Conservation (phyloP, 2,888 invertebrate species). For the Scaeva pyrastri region DNA sequence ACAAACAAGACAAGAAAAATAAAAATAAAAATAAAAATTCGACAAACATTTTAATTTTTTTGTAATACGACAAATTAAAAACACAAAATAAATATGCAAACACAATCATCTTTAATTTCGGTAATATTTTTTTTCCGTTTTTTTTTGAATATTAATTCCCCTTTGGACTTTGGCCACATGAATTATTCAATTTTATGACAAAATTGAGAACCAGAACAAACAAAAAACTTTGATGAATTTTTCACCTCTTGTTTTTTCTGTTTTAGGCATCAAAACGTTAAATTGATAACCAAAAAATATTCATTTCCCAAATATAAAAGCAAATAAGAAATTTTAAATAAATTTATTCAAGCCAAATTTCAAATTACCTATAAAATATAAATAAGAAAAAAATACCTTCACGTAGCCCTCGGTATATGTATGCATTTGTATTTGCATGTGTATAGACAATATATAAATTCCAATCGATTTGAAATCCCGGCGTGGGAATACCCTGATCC, state of each 20-base stretch:
- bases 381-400: background rate
- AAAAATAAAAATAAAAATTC: background rate
- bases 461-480: constrained; percentile 33
- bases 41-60: background rate
- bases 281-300: constrained; percentile 43
- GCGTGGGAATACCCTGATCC: constrained; percentile 24
- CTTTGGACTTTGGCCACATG: background rate
- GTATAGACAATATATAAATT: background rate
- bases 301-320: background rate
- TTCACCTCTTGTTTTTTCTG: constrained; percentile 13
- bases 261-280: constrained; percentile 30
- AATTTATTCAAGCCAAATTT: constrained; percentile 10
- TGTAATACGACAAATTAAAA: constrained; percentile 3
- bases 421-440: too few species aligned
- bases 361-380: background rate
- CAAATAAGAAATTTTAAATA: constrained; percentile 11
- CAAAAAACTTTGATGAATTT: background rate
- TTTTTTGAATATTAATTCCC: constrained; percentile 12
- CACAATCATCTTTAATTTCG: background rate
- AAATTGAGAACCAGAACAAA: background rate
- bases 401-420: background rate
- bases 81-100: constrained; percentile 27
- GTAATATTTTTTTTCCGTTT: background rate
- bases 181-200: constrained; percentile 17
- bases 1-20: background rate